Evolutionary conservation across 2,113 vertebrate species (phyloP).

Genomic region (Phylloscopus trochilus): DNA sequence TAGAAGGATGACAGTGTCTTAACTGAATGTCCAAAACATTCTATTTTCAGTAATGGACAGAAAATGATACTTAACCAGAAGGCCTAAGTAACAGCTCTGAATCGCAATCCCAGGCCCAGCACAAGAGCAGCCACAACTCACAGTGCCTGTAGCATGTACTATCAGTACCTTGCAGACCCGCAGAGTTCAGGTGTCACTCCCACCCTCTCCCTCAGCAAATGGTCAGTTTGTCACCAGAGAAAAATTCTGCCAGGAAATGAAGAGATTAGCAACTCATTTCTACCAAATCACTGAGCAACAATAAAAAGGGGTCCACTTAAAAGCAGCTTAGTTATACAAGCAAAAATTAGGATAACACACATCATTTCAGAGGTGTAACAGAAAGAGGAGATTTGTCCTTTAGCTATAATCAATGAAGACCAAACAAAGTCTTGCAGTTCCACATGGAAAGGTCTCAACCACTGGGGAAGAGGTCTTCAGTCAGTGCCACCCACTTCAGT

Average conservation of each 20-base stretch:
- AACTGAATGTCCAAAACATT: not conserved
- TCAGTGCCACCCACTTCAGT: not conserved
- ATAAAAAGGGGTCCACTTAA: not conserved
- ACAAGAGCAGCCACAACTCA: not conserved
- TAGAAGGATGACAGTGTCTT: not conserved
- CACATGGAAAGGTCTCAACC: not conserved
- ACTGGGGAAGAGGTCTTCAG: not conserved
- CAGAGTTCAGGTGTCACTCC: not conserved
- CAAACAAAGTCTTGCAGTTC: not conserved
- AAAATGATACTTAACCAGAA: not conserved
- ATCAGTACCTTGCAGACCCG: not conserved
- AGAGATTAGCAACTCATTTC: not conserved
- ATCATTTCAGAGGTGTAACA: not conserved
- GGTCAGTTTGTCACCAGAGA: not conserved
- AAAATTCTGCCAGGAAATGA: not conserved
- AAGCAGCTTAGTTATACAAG: not conserved
- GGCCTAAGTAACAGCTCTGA: not conserved
- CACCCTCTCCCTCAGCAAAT: not conserved
- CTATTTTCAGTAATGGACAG: not conserved
- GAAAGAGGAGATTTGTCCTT: not conserved
- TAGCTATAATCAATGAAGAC: not conserved
- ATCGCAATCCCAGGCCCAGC: not conserved
- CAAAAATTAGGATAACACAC: not conserved
- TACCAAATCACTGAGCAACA: not conserved
- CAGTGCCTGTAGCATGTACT: accelerated